Evolutionary conservation across 1,140 invertebrate genomes (phyloP), one percentile per base, ranked within the genome.

Genomic region (Diachasma alloeum): DNA sequence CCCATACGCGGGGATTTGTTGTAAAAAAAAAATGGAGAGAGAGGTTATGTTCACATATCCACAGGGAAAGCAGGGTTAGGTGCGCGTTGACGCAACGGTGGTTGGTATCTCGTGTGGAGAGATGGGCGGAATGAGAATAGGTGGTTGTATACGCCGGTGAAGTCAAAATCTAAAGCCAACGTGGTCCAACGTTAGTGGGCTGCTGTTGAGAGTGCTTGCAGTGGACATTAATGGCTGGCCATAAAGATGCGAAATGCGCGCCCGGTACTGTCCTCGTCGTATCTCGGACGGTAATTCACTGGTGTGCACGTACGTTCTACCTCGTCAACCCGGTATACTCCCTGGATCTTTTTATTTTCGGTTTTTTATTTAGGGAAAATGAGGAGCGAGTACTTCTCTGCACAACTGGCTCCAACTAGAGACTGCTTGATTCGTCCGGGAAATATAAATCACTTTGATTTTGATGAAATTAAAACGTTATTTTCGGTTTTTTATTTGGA

Each of bases 231-330:
- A 63, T 31, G 59, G 24, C 59, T 19, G 19, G 24, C 59, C 59
- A 63, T 63, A 63, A 63, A 63, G 59, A 63, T 63, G 24, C 59
- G 59, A 63, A 63, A 63, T 26, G 59, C 59, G 11, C 59, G 24
- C 17, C 48, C 48, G 15, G 59, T 22, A 63, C 19, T 63, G 59
- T 63, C 59, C 59, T 2, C 59, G 24, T 63, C 19, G 22, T 63
- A 63, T 63, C 59, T 63, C 59, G 59, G 59, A 63, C 59, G 24
- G 59, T 63, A 63, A 63, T 63, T 63, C 59, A 63, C 59, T 31
- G 22, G 59, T 53, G 48, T n/a, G 59, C 59, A 31, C 59, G 24
- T 63, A 26, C 59, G 24, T 26, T 63, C 24, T 26, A 31, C 59
- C 59, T 63, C 59, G 59, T 63, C 59, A 63, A 63, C 59, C 24